A percentile compares a stretch with the other conserved stretches of the same genome.
These are phyloP conservation scores for Acestrorhynchus altus DNA, from an alignment of 2,797 vertebrate species.

Conservation along the genomic window DNA sequence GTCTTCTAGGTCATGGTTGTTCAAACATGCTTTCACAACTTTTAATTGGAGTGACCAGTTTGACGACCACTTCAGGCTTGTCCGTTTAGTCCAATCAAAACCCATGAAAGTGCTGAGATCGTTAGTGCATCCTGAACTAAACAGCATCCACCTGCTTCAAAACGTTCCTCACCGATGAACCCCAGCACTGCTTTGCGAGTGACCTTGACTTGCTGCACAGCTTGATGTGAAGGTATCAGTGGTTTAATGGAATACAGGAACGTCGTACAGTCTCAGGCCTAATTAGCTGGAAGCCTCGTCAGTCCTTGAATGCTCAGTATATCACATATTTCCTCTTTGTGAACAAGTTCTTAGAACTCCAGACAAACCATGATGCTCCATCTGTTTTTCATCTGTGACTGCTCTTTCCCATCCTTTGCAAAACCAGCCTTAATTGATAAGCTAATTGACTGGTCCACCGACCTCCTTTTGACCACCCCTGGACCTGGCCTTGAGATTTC, in stretches of 20 bases:
- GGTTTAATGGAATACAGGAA: neutral
- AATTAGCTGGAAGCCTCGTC: conserved; percentile 15
- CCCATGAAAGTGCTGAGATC: neutral
- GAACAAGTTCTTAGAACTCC: neutral
- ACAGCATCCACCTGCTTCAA: neutral
- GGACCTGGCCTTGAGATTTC: neutral
- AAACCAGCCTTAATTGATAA: neutral
- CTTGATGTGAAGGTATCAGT: neutral
- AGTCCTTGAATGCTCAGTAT: conserved; percentile 5
- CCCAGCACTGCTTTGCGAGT: neutral
- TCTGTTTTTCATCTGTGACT: neutral
- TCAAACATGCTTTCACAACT: conserved; percentile 16
- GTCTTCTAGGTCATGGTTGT: neutral
- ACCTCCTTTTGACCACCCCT: neutral
- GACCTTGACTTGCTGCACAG: neutral
- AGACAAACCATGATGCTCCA: neutral
- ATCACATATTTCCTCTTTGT: neutral
- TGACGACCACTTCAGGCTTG: neutral
- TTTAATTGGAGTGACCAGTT: conserved; percentile 22
- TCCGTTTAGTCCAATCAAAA: neutral
- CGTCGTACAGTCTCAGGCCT: neutral
- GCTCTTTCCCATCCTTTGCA: neutral
- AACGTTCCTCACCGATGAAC: neutral
- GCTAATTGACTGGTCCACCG: neutral
- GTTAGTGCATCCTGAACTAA: neutral